Evolutionary conservation across 2,113 vertebrate genomes (phyloP).

Genomic region (Tetraodon nigroviridis): DNA sequence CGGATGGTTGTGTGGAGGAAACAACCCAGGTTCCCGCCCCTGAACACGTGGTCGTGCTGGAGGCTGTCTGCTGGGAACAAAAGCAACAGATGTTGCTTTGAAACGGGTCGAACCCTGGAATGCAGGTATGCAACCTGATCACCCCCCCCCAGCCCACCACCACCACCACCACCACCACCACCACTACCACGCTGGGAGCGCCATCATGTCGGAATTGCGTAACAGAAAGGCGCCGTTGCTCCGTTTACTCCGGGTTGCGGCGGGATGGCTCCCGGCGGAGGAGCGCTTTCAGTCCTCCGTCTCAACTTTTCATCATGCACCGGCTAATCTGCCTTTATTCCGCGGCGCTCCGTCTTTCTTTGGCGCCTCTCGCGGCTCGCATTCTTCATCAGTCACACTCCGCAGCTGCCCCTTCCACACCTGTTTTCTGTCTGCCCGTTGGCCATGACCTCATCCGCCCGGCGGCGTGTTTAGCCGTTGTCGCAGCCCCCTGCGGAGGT

Average conservation of each 20-base stretch:
- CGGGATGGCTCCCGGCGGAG: conserved; percentile 12
- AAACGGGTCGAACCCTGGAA: background rate
- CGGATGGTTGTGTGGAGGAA: no score
- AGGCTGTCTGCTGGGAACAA: conserved; percentile 18
- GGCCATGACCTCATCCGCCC: conserved; percentile 43
- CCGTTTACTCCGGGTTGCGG: conserved; percentile 8
- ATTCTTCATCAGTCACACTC: conserved; percentile 47
- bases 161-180: conserved; percentile 34
- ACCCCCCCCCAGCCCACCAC: conserved; percentile 15
- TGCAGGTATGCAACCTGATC: conserved; percentile 42
- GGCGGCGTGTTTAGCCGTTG: background rate
- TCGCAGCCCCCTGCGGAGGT: background rate
- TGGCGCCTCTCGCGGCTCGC: conserved; percentile 9
- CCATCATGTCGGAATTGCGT: conserved; percentile 26
- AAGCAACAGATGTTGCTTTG: background rate
- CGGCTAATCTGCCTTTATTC: conserved; percentile 13
- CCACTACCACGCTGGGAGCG: background rate
- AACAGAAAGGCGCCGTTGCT: background rate
- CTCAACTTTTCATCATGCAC: background rate
- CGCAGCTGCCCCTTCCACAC: conserved; percentile 51
- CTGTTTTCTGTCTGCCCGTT: conserved; percentile 39
- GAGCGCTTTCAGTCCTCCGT: no score
- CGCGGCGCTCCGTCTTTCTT: conserved; percentile 5
- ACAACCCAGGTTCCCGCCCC: no score
- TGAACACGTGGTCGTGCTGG: background rate